Base-by-base conservation (phyloP, 2,113 vertebrate species). In the Pteropus alecto region DNA sequence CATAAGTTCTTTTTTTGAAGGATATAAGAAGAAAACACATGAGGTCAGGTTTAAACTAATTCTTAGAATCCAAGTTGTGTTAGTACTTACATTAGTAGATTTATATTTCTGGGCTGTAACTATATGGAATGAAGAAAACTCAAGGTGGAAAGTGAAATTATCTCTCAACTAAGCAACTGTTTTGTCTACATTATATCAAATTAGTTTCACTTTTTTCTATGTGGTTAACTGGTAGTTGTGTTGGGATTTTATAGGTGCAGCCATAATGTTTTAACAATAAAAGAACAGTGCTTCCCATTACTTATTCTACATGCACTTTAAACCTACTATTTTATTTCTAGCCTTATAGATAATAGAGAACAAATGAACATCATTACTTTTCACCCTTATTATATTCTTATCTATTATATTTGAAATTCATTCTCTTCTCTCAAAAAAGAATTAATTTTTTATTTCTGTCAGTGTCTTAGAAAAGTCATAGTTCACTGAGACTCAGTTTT, bases 401-500 rank as follows among this genome's bases (percentile, higher is more conserved):
- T 46, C 30, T 74, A 14, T 30, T 65, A 67, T 81, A 43, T 90
- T 78, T 85, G 54, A 89, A 85, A 96, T 38, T 48, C 46, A 7
- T 26, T 92, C 46, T 87, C 46, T 79, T 74, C 48, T 60, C 33
- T 85, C 38, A 78, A 94, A 92, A 85, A 84, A 46, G 1, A 9
- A 56, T 78, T 82, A 67, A 76, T 83, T 82, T 84, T 18, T 79
- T 78, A 26, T 90, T 87, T 51, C 28, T 26, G 1, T 65, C 21
- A 51, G 24, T 26, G 26, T 92, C 46, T 88, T 82, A n/a, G 33
- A 51, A 79, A 84, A 81, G 7, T 87, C 94, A 74, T 33, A 68
- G 30, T 82, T 87, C 56, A 83, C 68, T 24, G 28, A 89, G 70
- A 94, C 41, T 97, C 83, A 46, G 43, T 95, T 96, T 94, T 86